These are phyloP conservation scores for Coboldia fuscipes DNA, from an alignment of 1,140 invertebrate species.

Conservation along the genomic window DNA sequence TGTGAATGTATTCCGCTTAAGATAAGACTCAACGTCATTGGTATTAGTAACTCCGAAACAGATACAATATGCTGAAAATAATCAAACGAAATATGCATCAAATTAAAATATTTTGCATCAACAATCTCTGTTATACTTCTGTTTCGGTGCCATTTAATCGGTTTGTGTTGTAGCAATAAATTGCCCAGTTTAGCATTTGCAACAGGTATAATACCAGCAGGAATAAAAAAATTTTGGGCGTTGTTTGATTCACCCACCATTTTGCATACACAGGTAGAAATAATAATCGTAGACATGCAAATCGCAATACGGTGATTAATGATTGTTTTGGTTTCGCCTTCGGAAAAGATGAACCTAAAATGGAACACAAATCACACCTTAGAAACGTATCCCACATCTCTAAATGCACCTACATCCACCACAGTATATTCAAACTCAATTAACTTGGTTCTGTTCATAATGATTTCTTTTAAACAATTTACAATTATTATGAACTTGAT, in stretches of 20 bases:
- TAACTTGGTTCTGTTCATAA: too few relatives aligned
- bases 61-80: slow-evolving; percentile 10
- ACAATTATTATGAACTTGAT: too few relatives aligned
- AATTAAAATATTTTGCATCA: too few relatives aligned
- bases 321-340: slow-evolving; percentile 85
- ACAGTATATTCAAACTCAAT: too few relatives aligned
- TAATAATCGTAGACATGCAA: slow-evolving; percentile 54
- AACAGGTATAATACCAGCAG: slow-evolving; percentile 55
- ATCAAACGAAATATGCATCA: too few relatives aligned
- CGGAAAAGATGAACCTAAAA: slow-evolving; percentile 71
- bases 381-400: too few relatives aligned
- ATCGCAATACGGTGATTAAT: slow-evolving; percentile 54
- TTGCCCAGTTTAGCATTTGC: slow-evolving; percentile 43
- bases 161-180: slow-evolving; percentile 29
- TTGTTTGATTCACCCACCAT: slow-evolving; percentile 83
- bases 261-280: slow-evolving; percentile 60
- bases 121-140: not conserved
- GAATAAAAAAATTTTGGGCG: slow-evolving; percentile 41
- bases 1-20: slow-evolving; percentile 78
- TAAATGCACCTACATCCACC: too few relatives aligned
- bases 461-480: too few relatives aligned
- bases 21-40: slow-evolving; percentile 55
- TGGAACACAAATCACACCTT: too few relatives aligned
- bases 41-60: slow-evolving; percentile 35
- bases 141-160: not conserved